These are phyloP conservation scores for Archivesica marissinica DNA, from an alignment of 1,140 invertebrate species.

Conservation along the genomic window DNA sequence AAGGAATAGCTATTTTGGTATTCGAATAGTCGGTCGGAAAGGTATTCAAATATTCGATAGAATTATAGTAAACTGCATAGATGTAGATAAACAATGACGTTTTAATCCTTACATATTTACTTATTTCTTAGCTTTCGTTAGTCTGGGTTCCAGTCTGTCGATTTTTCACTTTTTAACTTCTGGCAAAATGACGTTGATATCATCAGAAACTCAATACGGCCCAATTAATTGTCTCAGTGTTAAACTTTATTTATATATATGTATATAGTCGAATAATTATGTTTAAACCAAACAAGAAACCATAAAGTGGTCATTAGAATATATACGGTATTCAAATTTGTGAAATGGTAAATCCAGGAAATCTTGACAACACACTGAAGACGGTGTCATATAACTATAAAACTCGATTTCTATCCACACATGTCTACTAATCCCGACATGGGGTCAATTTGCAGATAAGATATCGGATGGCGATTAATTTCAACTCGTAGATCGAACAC, in stretches of 20 bases:
- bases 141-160: no score
- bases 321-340: constrained; percentile 1
- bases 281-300: no score
- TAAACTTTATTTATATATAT: background rate
- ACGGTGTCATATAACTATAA: constrained; percentile 14
- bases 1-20: no score
- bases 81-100: no score
- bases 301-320: background rate
- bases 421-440: constrained; percentile 21
- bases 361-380: background rate
- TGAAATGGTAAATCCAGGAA: no score
- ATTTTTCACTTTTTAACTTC: no score
- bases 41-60: no score
- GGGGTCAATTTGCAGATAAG: constrained; percentile 29
- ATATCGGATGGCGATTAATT: background rate
- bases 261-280: background rate
- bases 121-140: background rate
- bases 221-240: no score
- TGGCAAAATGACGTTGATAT: no score
- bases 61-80: no score
- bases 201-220: no score
- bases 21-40: no score
- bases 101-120: background rate
- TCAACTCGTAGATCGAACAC: background rate
- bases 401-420: background rate